Evolutionary conservation across 2,888 invertebrate species (phyloP), one percentile per base, ranked within the genome.

Genomic region (Lucinisca nassula): DNA sequence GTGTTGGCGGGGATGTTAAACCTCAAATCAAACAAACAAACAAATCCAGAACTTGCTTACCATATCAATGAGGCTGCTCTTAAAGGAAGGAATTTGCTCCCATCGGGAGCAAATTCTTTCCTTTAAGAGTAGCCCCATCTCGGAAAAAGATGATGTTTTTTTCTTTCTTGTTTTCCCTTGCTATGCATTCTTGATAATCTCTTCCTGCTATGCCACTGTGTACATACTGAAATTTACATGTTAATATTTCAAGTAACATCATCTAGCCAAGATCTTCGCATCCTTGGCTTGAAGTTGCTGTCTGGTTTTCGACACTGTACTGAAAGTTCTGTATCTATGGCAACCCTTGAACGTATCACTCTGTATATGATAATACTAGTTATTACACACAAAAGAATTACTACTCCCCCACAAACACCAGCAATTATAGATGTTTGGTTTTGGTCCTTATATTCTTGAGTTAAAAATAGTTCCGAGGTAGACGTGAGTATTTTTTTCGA

Each of bases 281-380:
- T 24, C 58, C 14, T 97, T 0, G 99, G 99, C 96, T 97, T 80
- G 37, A 49, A 97, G 12, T 80, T 87, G 0, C 49, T 38, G 27
- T 87, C 84, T 37, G 77, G 81, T 40, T 78, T 84, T 35, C 40
- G 32, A 37, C 83, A 81, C 14, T 73, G n/a, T 32, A 81, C 49
- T 17, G 30, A 74, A 3, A 81, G 70, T 37, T 87, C 87, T 27
- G 87, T 73, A 0, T 32, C 51, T 17, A 87, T 78, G 40, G 77
- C 78, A 21, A 40, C 32, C 40, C 61, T 40, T 21, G 38, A 14
- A 6, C 55, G 70, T 24, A 37, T 49, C 30, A 77, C 35, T 12
- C 40, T 27, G 2, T 79, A 37, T 17, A 79, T 12, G 27, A 67
- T 35, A 8, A 75, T 45, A n/a, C 40, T 74, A 24, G 78, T 32